Percentiles rank a stretch among this genome's conserved stretches.
phyloP scores from a whole-genome alignment of 2,888 invertebrate species.

The Noctua janthina region DNA sequence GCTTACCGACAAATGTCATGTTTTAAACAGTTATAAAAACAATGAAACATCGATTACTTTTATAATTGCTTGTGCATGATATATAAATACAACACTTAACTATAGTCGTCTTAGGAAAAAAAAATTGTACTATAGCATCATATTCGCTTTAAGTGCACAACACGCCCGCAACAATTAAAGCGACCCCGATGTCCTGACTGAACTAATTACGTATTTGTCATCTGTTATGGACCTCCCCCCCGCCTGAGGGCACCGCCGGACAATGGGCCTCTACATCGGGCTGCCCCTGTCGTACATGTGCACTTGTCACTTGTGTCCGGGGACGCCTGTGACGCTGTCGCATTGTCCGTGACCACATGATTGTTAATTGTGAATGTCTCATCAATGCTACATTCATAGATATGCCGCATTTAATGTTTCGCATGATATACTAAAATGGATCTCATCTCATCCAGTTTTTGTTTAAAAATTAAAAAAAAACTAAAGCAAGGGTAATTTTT shows the following conservation, averaged over 20 bases:
- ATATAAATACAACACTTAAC: neutral
- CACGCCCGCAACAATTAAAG: neutral
- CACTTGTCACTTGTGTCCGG: constrained; percentile 40
- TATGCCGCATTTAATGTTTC: constrained; percentile 16
- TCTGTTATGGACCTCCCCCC: constrained; percentile 32
- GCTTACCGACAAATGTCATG: neutral
- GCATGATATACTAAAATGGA: constrained; percentile 1
- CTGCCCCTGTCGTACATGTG: constrained; percentile 5
- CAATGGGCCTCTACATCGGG: constrained; percentile 23
- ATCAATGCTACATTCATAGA: constrained; percentile 35
- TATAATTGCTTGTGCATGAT: neutral
- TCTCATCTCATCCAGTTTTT: neutral
- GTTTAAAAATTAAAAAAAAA: constrained; percentile 3
- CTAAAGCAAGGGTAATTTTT: constrained; percentile 1
- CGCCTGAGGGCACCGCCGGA: constrained; percentile 20
- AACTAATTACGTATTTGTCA: constrained; percentile 57
- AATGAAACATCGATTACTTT: neutral
- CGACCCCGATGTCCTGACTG: constrained; percentile 9
- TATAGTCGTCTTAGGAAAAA: neutral
- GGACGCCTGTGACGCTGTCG: neutral
- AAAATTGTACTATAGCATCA: neutral
- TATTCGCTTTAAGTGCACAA: neutral
- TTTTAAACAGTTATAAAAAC: neutral
- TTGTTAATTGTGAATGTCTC: constrained; percentile 31
- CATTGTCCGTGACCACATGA: constrained; percentile 26